Evolutionary conservation across 2,113 vertebrate genomes (phyloP), one percentile per base, ranked within the genome.

Genomic region (Lepidothrix coronata): DNA sequence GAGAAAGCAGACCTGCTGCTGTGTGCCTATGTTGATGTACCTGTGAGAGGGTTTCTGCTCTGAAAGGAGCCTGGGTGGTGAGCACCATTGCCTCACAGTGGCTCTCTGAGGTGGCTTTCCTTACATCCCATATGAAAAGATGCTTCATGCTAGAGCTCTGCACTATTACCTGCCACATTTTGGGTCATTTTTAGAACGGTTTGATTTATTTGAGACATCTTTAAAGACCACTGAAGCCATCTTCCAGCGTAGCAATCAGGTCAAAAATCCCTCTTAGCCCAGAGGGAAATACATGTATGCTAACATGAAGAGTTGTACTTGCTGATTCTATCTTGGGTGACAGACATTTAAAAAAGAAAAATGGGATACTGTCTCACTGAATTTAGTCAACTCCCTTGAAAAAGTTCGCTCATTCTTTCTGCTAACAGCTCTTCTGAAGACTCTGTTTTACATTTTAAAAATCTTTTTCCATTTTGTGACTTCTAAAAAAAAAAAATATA

Each of bases 11-110:
- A 76, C 11, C 31, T 49, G 41, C 62, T 68, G 37, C 88, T 52
- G 51, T 0, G 0, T 65, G 44, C 72, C 67, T 33, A 0, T 5
- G 0, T 5, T 5, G 15, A 12, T 37, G 27, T 31, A 7, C n/a
- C 46, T 72, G 59, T 39, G 21, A 9, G 39, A 22, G 18, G 24
- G 3, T 6, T 55, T 68, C 57, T 72, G 48, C 68, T 67, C 52
- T 2, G 0, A 28, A 58, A 48, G 41, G 54, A 85, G 19, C 41
- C 58, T 9, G n/a, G 22, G 2, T 41, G 16, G 31, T 3, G 20
- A 49, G 18, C 0, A 0, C 15, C 62, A 4, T 28, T 63, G 49
- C 44, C 27, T 48, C 9, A 1, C 11, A 5, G n/a, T 19, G 12
- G 15, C 58, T 59, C 51, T 22, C 0, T 28, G 21, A 31, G 59